Evolutionary conservation across 2,113 vertebrate species (phyloP).

Genomic region (Fukomys damarensis): DNA sequence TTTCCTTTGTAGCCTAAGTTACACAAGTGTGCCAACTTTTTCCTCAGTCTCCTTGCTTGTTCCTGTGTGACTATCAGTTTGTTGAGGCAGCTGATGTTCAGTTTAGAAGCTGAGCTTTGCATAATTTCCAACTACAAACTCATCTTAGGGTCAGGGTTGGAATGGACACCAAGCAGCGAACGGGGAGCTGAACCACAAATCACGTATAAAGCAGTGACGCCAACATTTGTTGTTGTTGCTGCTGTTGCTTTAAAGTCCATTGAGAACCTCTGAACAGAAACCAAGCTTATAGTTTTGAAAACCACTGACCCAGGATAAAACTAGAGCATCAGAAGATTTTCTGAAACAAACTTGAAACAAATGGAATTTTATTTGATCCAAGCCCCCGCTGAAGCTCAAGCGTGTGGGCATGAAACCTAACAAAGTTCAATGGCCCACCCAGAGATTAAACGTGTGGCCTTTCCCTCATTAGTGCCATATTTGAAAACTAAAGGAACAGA

Average conservation of each 20-base stretch:
- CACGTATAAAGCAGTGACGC: not conserved
- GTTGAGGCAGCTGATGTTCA: not conserved
- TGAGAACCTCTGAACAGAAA: slow-evolving; percentile 76
- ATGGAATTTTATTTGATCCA: slow-evolving; percentile 75
- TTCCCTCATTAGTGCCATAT: slow-evolving; percentile 62
- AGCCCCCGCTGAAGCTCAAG: slow-evolving; percentile 76
- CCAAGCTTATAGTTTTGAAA: slow-evolving; percentile 79
- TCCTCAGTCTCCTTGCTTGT: not conserved
- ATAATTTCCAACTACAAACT: not conserved
- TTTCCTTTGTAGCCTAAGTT: not conserved
- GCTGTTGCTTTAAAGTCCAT: slow-evolving; percentile 68
- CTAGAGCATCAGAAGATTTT: slow-evolving; percentile 63
- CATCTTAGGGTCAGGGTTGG: not conserved
- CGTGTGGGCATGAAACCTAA: slow-evolving; percentile 76
- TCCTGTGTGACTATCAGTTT: not conserved
- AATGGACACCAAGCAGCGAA: slow-evolving; percentile 40
- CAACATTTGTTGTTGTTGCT: slow-evolving; percentile 56
- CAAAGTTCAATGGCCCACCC: slow-evolving; percentile 79
- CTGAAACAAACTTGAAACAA: slow-evolving; percentile 75
- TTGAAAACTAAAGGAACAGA: slow-evolving; percentile 62
- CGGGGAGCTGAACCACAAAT: slow-evolving; percentile 11
- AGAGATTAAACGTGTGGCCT: slow-evolving; percentile 67
- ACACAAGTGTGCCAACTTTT: not conserved
- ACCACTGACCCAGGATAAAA: slow-evolving; percentile 77
- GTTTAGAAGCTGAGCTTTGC: slow-evolving; percentile 2